These are phyloP conservation scores for Nymphalis io DNA, from an alignment of 1,140 invertebrate genomes.

Conservation along the genomic window DNA sequence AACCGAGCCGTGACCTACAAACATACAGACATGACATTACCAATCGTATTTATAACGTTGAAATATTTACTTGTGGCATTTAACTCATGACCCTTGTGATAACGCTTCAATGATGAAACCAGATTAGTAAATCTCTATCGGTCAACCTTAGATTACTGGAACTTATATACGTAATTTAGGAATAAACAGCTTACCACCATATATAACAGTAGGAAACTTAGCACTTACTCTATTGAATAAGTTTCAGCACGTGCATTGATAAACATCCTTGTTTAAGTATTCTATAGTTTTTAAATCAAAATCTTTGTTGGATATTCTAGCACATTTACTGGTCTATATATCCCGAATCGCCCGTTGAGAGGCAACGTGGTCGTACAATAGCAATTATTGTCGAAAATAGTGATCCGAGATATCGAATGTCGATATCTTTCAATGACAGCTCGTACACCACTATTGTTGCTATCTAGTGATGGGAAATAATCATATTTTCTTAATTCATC, in stretches of 20 bases:
- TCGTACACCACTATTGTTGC: conserved; percentile 7
- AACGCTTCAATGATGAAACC: no score
- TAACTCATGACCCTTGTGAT: no score
- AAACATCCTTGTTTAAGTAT: no score
- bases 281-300: no score
- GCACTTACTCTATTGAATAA: no score
- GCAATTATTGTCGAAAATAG: conserved; percentile 56
- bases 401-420: conserved; percentile 45
- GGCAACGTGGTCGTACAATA: conserved; percentile 53
- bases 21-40: neutral
- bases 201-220: no score
- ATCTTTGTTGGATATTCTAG: neutral
- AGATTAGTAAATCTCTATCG: no score
- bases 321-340: conserved; percentile 20
- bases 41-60: neutral
- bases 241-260: no score
- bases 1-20: neutral
- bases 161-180: no score
- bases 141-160: no score
- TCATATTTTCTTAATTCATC: conserved; percentile 14
- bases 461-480: conserved; percentile 22
- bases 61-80: no score
- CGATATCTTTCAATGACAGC: conserved; percentile 26
- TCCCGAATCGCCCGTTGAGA: conserved; percentile 48
- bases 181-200: no score